Evolutionary conservation across 2,888 invertebrate species (phyloP).

Genomic region (Adineta ricciae): DNA sequence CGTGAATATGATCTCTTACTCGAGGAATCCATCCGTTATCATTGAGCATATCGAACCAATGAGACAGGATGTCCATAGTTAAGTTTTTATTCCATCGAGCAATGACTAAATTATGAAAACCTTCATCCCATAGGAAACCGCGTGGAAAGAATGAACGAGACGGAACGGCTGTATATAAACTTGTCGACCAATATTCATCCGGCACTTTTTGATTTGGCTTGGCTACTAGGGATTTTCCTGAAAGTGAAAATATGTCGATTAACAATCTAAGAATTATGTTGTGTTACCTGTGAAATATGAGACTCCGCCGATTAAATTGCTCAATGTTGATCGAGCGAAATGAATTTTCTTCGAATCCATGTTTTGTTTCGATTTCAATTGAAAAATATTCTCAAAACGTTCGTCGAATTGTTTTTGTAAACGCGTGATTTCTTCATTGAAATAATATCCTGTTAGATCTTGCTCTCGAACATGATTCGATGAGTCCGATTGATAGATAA

Average conservation of each 20-base stretch:
- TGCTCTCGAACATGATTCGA: conserved; percentile 51
- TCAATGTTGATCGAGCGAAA: conserved; percentile 69
- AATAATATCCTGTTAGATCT: conserved; percentile 27
- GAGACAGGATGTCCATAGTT: conserved; percentile 78
- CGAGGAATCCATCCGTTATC: conserved; percentile 96
- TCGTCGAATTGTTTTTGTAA: conserved; percentile 49
- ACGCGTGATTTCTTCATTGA: conserved; percentile 28
- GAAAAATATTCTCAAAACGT: conserved; percentile 71
- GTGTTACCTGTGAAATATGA: conserved; percentile 26
- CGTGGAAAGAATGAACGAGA: conserved; percentile 90
- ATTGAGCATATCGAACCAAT: conserved; percentile 95
- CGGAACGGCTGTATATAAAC: conserved; percentile 82
- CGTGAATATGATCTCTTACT: background rate
- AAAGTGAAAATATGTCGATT: background rate
- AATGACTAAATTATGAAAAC: conserved; percentile 86
- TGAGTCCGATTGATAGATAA: conserved; percentile 64
- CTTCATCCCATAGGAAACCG: conserved; percentile 98
- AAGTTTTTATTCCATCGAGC: conserved; percentile 59
- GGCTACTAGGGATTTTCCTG: conserved; percentile 30
- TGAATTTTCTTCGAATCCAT: conserved; percentile 55
- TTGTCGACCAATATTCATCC: conserved; percentile 83
- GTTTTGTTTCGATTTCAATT: conserved; percentile 66
- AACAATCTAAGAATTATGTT: too few species aligned
- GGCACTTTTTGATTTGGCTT: conserved; percentile 62
- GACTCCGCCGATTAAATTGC: conserved; percentile 33